Evolutionary conservation across 2,797 vertebrate species (phyloP).

Genomic region (Rallus crepitans): DNA sequence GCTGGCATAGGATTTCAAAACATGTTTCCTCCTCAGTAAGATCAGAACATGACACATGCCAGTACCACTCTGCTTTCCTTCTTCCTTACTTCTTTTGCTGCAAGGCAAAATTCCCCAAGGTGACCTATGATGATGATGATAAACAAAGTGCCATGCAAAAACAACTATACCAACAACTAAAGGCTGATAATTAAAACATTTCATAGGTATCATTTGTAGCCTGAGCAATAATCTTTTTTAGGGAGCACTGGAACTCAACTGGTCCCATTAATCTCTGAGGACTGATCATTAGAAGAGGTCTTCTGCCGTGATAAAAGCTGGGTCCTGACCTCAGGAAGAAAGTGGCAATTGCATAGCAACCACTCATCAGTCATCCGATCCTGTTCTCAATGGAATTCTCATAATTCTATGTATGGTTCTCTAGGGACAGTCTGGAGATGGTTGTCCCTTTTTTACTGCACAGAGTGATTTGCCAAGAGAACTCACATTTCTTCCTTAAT

Average conservation of each 20-base stretch:
- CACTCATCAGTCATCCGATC: background rate
- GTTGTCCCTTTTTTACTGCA: background rate
- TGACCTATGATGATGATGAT: background rate
- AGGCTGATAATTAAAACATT: slow-evolving; percentile 45
- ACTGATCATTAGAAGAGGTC: slow-evolving; percentile 15
- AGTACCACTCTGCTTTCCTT: background rate
- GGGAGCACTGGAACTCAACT: background rate
- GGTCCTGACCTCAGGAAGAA: slow-evolving; percentile 1
- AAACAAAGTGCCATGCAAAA: background rate
- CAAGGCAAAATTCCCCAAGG: background rate
- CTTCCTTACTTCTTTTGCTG: background rate
- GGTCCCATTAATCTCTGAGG: slow-evolving; percentile 5
- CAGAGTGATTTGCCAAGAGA: background rate
- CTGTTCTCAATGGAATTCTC: background rate
- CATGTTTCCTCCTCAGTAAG: background rate
- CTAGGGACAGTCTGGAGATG: background rate
- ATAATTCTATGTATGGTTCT: background rate
- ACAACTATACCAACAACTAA: background rate
- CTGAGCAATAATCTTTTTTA: background rate
- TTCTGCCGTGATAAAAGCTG: slow-evolving; percentile 1
- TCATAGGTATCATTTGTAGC: background rate
- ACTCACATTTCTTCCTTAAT: background rate
- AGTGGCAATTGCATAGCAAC: background rate
- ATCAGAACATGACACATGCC: background rate
- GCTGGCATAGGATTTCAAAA: background rate